These are phyloP conservation scores for Paracanthobrama guichenoti DNA, from an alignment of 2,113 vertebrate species.

Conservation along the genomic window DNA sequence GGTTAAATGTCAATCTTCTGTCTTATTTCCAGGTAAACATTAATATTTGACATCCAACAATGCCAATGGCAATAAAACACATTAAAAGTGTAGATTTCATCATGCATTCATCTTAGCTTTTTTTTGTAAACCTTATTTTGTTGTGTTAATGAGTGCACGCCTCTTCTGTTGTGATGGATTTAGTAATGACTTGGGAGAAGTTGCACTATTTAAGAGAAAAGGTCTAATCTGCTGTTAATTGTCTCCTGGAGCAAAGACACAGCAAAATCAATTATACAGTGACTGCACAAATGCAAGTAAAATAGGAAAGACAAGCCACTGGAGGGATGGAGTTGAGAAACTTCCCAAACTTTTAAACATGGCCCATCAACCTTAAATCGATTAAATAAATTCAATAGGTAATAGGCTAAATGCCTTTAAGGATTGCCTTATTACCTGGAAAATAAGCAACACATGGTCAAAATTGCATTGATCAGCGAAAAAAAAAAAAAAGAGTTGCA, in stretches of 20 bases:
- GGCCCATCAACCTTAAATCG: constrained; percentile 46
- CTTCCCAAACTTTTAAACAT: constrained; percentile 41
- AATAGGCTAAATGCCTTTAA: constrained; percentile 38
- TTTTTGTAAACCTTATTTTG: background rate
- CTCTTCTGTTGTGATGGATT: constrained; percentile 39
- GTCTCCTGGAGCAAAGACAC: constrained; percentile 56
- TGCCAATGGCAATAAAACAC: background rate
- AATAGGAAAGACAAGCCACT: constrained; percentile 40
- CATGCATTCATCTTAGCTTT: background rate
- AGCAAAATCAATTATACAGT: constrained; percentile 62
- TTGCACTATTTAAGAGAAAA: constrained; percentile 44
- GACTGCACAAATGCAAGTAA: constrained; percentile 46
- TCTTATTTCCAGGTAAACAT: background rate
- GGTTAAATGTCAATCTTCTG: background rate
- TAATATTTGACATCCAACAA: background rate
- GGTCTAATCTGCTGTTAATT: constrained; percentile 53
- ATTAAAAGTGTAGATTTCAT: constrained; percentile 22
- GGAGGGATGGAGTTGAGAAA: constrained; percentile 35
- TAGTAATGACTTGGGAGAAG: constrained; percentile 28
- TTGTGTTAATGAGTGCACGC: background rate
- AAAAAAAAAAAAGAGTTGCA: background rate
- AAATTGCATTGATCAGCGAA: background rate
- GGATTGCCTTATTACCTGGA: background rate
- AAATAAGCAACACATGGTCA: background rate
- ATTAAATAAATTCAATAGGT: constrained; percentile 52